A percentile compares a stretch with the other conserved stretches of the same genome.
Conservation (phyloP, 2,113 vertebrate species). For the Notechis scutatus region DNA sequence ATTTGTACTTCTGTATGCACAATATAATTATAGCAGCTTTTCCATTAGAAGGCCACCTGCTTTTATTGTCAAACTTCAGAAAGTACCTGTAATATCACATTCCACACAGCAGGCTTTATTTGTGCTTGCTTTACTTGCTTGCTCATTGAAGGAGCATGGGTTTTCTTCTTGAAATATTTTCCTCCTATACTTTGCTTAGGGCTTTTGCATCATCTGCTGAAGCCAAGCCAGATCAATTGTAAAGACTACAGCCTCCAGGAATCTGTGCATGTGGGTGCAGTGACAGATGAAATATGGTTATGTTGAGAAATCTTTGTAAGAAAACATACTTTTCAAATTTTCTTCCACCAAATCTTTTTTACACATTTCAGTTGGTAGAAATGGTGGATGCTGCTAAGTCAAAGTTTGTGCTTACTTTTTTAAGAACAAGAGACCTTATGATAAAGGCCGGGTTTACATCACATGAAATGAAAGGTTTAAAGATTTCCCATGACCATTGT, state of each 20-base stretch:
- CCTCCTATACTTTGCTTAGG: background rate
- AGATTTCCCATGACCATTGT: background rate
- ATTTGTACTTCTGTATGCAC: background rate
- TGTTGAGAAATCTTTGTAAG: background rate
- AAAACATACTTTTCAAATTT: background rate
- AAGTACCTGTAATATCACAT: background rate
- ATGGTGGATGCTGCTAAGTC: background rate
- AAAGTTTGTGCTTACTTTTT: background rate
- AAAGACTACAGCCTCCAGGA: accelerated
- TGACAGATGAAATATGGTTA: background rate
- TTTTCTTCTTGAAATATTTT: background rate
- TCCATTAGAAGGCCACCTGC: background rate
- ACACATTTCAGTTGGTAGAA: background rate
- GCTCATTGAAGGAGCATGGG: slow-evolving; percentile 1
- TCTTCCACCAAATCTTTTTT: background rate
- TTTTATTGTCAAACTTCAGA: background rate
- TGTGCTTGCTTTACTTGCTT: background rate
- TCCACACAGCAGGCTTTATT: background rate
- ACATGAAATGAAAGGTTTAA: background rate
- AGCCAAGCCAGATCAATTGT: background rate
- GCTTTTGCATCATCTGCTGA: slow-evolving; percentile 7
- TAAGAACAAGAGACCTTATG: background rate
- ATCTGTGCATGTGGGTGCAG: background rate
- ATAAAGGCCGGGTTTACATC: background rate
- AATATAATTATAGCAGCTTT: background rate